phyloP scores from a whole-genome alignment of 2,888 invertebrate genomes.

The Agriopis aurantiaria region DNA sequence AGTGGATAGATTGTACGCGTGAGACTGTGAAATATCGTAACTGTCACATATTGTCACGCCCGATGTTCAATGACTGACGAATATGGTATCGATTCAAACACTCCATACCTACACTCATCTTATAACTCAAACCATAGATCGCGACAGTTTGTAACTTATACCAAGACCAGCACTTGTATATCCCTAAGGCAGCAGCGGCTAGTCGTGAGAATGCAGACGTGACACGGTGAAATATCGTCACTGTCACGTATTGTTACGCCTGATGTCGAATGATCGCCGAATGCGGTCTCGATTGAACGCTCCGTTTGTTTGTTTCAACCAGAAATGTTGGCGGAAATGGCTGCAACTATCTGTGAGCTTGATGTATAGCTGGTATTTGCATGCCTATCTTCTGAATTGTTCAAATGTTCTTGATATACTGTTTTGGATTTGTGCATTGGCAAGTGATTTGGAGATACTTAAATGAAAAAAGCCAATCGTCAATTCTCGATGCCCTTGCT shows the following conservation, averaged over 20 bases:
- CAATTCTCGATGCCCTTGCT: no score
- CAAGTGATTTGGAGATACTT: background rate
- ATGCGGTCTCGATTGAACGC: conserved; percentile 43
- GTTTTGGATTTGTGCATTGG: conserved; percentile 11
- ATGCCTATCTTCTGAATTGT: conserved; percentile 20
- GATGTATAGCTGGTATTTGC: conserved; percentile 19
- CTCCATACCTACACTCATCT: background rate
- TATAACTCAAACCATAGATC: no score
- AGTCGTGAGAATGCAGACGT: conserved; percentile 42
- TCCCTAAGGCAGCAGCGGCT: conserved; percentile 6
- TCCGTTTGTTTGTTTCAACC: conserved; percentile 25
- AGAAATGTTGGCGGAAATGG: conserved; percentile 28
- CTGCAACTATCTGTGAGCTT: conserved; percentile 25
- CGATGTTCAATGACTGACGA: conserved; percentile 26
- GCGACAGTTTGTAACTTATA: conserved; percentile 1
- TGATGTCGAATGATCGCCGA: conserved; percentile 28
- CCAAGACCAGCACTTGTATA: background rate
- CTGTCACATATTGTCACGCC: conserved; percentile 46
- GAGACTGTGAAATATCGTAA: conserved; percentile 54
- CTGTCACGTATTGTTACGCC: conserved; percentile 46
- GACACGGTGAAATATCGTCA: conserved; percentile 54
- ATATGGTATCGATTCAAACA: conserved; percentile 42
- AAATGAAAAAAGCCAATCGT: no score
- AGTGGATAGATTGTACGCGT: conserved; percentile 39
- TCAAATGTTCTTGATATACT: conserved; percentile 21